Conservation (phyloP, 2,113 vertebrate genomes). For the Cisticola juncidis region DNA sequence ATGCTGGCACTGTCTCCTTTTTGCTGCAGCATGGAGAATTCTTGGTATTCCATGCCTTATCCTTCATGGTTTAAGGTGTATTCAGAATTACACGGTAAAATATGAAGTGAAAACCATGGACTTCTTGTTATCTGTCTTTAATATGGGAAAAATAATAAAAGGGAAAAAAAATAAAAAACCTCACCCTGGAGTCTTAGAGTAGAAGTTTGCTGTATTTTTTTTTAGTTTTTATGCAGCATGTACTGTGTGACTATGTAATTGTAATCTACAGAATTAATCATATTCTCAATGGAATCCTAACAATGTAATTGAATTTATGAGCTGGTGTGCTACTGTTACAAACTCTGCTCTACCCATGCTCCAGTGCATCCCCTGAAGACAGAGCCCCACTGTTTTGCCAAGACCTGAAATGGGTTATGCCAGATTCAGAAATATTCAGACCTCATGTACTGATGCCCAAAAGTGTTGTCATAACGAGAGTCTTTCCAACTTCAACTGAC, state of each 20-base stretch:
- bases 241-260: background rate
- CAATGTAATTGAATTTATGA: background rate
- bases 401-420: background rate
- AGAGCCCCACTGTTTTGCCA: background rate
- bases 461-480: background rate
- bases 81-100: background rate
- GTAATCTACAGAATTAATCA: background rate
- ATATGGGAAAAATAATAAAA: background rate
- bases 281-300: background rate
- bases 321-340: background rate
- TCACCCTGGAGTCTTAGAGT: background rate
- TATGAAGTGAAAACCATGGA: conserved; percentile 38
- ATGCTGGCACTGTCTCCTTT: background rate
- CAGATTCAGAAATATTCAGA: background rate
- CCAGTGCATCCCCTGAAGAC: background rate
- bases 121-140: background rate
- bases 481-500: background rate
- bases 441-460: background rate
- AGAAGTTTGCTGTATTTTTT: background rate
- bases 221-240: background rate
- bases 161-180: fast-evolving
- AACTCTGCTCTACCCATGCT: background rate
- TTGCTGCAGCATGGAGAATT: conserved; percentile 23
- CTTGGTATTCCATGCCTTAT: background rate
- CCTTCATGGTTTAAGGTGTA: conserved; percentile 2